Percentiles rank a stretch among this genome's conserved stretches.
These are phyloP conservation scores for Kryptolebias ocellatus DNA, from an alignment of 2,797 vertebrate species.

Conservation along the genomic window DNA sequence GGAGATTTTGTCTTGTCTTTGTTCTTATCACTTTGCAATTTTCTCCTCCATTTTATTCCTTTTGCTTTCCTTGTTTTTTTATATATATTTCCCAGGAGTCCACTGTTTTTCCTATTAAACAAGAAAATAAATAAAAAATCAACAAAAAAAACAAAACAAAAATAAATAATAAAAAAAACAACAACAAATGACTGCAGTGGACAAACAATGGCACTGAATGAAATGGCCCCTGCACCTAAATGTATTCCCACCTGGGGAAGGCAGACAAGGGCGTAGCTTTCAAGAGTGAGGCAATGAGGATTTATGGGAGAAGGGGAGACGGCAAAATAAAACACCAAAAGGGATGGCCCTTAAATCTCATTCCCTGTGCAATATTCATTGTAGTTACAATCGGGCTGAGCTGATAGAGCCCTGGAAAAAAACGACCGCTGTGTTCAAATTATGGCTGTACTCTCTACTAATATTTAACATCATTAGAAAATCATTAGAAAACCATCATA, in stretches of 20 bases:
- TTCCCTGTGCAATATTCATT: slow-evolving; percentile 84
- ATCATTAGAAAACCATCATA: slow-evolving; percentile 90
- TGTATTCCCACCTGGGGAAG: slow-evolving; percentile 85
- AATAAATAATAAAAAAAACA: no score
- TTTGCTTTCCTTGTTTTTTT: slow-evolving; percentile 56
- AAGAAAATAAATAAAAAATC: no score
- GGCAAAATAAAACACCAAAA: slow-evolving; percentile 86
- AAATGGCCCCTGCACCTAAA: slow-evolving; percentile 84
- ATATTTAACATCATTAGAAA: slow-evolving; percentile 91
- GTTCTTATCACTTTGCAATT: slow-evolving; percentile 52
- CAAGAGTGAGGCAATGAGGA: slow-evolving; percentile 82
- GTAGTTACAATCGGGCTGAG: slow-evolving; percentile 79
- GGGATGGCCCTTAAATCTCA: slow-evolving; percentile 85
- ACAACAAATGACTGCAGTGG: slow-evolving; percentile 79
- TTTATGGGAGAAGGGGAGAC: slow-evolving; percentile 83
- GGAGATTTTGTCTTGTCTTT: slow-evolving; percentile 63
- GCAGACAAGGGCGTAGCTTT: slow-evolving; percentile 74
- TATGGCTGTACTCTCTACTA: slow-evolving; percentile 86
- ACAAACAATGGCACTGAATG: slow-evolving; percentile 81
- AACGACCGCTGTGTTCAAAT: slow-evolving; percentile 84
- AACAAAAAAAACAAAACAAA: no score
- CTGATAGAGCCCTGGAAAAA: slow-evolving; percentile 76
- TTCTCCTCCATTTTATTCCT: slow-evolving; percentile 50
- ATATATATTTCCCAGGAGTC: slow-evolving; percentile 78
- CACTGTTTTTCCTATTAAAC: slow-evolving; percentile 70